phyloP scores from a whole-genome alignment of 2,888 invertebrate genomes.

The Erebia aethiops region DNA sequence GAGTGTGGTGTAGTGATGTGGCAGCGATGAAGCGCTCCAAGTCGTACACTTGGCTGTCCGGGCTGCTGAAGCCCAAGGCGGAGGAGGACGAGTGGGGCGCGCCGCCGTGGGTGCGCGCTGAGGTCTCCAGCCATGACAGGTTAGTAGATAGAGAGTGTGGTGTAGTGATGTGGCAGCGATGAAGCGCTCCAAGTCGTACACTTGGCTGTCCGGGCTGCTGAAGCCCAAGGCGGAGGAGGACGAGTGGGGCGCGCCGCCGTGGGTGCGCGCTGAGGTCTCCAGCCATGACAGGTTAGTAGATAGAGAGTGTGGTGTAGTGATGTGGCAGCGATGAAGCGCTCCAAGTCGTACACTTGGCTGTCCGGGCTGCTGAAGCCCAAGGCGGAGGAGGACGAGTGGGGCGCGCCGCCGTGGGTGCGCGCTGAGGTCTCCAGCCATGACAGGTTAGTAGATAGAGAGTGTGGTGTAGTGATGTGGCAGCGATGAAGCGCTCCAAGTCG shows the following conservation, averaged over 20 bases:
- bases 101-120: constrained; percentile 69
- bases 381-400: constrained; percentile 66
- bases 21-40: constrained; percentile 72
- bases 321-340: constrained; percentile 65
- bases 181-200: constrained; percentile 78
- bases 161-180: constrained; percentile 47
- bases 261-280: constrained; percentile 66
- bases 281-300: constrained; percentile 72
- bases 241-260: constrained; percentile 73
- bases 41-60: constrained; percentile 78
- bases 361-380: constrained; percentile 70
- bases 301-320: constrained; percentile 24
- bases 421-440: constrained; percentile 65
- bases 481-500: constrained; percentile 77
- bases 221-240: constrained; percentile 55
- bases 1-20: constrained; percentile 26
- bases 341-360: constrained; percentile 79
- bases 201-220: constrained; percentile 77
- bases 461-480: constrained; percentile 33
- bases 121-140: constrained; percentile 68
- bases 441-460: constrained; percentile 67
- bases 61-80: constrained; percentile 64
- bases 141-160: constrained; percentile 49
- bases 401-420: constrained; percentile 68
- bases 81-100: constrained; percentile 70